Evolutionary conservation across 2,888 invertebrate genomes (phyloP).

Genomic region (Archips xylosteana): DNA sequence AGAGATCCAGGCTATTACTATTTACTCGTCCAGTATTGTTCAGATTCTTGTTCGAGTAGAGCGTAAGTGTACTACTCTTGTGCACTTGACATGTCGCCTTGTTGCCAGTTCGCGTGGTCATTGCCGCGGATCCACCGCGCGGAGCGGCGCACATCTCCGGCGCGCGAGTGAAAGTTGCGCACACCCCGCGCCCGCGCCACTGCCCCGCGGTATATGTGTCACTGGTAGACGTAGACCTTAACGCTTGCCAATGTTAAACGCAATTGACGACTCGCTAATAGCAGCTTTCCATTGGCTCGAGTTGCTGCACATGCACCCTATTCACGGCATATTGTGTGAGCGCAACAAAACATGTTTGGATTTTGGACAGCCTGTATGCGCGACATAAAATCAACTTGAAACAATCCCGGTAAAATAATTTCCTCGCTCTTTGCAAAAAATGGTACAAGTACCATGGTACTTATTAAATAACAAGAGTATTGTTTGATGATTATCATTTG

Average conservation of each 20-base stretch:
- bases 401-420: no score
- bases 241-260: constrained; percentile 38
- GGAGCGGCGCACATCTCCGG: constrained; percentile 55
- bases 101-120: constrained; percentile 65
- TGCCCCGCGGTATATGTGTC: constrained; percentile 43
- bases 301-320: constrained; percentile 1
- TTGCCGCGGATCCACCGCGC: constrained; percentile 58
- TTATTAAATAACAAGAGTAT: no score
- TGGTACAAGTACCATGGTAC: no score
- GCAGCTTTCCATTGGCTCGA: constrained; percentile 22
- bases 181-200: constrained; percentile 41
- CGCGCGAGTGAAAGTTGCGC: constrained; percentile 74
- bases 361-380: neutral
- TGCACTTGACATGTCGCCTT: constrained; percentile 71
- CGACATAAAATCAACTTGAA: neutral
- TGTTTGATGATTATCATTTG: no score
- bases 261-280: constrained; percentile 25
- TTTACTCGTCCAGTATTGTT: neutral
- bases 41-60: constrained; percentile 11
- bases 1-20: no score
- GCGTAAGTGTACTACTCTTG: constrained; percentile 8
- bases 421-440: no score
- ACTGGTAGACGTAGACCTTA: constrained; percentile 42
- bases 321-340: neutral
- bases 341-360: neutral